These are phyloP conservation scores for Ceyx cyanopectus DNA, from an alignment of 2,113 vertebrate species.

Conservation along the genomic window DNA sequence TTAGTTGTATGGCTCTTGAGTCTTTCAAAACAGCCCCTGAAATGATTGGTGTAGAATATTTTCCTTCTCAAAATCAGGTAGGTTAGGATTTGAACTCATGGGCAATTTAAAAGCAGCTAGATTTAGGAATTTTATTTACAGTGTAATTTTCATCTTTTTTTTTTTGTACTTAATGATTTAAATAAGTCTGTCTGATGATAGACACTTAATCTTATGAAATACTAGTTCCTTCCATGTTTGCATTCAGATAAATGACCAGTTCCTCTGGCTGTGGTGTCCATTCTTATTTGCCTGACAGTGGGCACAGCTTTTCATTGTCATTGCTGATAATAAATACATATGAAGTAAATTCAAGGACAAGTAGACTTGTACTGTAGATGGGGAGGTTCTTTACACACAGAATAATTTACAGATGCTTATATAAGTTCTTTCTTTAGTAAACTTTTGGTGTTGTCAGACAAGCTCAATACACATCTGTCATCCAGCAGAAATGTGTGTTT, in stretches of 20 bases:
- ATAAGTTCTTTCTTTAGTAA: neutral
- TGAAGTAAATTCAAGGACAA: neutral
- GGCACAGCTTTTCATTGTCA: neutral
- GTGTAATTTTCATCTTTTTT: neutral
- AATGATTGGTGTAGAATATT: neutral
- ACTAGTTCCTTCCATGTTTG: neutral
- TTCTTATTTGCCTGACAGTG: neutral
- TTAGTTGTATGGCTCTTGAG: neutral
- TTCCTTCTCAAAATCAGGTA: neutral
- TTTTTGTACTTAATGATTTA: neutral
- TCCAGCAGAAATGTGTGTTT: neutral
- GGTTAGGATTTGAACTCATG: neutral
- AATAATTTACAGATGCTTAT: neutral
- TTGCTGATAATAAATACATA: neutral
- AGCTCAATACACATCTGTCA: neutral
- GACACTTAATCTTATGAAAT: neutral
- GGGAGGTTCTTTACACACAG: neutral
- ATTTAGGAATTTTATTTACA: neutral
- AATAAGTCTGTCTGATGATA: neutral
- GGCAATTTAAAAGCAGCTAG: neutral
- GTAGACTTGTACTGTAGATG: neutral
- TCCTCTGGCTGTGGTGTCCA: neutral
- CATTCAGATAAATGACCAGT: neutral
- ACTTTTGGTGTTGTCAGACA: neutral
- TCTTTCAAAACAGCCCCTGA: neutral